Percentiles rank a stretch among this genome's conserved stretches.
Evolutionary conservation across 2,113 vertebrate species (phyloP).

Genomic region (Corythaixoides concolor): DNA sequence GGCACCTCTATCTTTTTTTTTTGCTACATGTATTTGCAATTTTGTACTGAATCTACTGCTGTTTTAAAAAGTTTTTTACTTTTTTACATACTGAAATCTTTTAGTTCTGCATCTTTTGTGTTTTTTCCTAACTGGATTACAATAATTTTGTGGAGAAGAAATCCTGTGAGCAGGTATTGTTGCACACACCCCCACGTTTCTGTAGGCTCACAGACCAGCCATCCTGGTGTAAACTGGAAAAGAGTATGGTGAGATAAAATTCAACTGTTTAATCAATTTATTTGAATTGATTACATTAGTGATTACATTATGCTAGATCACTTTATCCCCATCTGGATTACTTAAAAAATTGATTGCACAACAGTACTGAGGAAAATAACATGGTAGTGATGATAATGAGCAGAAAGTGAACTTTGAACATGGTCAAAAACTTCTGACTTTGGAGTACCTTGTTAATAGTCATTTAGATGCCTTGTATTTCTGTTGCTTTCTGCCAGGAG

Average conservation of each 20-base stretch:
- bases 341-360: background rate
- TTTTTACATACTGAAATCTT: constrained; percentile 31
- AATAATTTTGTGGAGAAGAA: background rate
- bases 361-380: background rate
- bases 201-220: background rate
- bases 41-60: constrained; percentile 61
- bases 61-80: constrained; percentile 31
- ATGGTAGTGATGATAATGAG: background rate
- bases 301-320: background rate
- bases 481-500: background rate
- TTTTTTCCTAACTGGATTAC: constrained; percentile 23
- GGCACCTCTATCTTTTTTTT: constrained; percentile 1
- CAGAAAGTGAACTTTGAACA: background rate
- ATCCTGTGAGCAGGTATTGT: background rate
- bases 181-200: background rate
- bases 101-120: background rate
- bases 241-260: background rate
- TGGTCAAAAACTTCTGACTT: background rate
- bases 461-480: background rate
- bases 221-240: constrained; percentile 52
- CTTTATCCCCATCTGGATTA: background rate
- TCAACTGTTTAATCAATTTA: background rate
- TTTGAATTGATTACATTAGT: background rate
- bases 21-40: background rate
- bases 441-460: background rate